Conservation (phyloP, 2,888 invertebrate species). For the Peribatodes rhomboidaria region DNA sequence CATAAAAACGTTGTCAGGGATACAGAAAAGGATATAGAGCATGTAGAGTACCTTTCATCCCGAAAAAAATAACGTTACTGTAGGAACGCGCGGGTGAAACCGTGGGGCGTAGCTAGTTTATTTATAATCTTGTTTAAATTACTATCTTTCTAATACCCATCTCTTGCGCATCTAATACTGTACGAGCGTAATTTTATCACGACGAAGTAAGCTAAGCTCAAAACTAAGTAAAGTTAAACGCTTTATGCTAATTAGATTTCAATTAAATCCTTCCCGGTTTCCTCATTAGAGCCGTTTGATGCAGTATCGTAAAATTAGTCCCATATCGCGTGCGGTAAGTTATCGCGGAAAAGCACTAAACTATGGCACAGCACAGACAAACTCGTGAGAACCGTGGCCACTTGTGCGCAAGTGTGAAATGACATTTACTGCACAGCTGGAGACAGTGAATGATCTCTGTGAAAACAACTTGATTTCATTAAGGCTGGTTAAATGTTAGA, state of each 20-base stretch:
- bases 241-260: slow-evolving; percentile 35
- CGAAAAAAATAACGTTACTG: too few relatives aligned
- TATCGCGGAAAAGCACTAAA: slow-evolving; percentile 61
- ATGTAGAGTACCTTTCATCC: too few relatives aligned
- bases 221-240: too few relatives aligned
- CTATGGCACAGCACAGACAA: slow-evolving; percentile 42
- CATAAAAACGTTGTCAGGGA: too few relatives aligned
- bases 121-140: too few relatives aligned
- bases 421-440: slow-evolving; percentile 62
- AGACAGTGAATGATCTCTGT: slow-evolving; percentile 38
- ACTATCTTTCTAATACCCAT: background rate
- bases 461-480: slow-evolving; percentile 33
- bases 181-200: background rate
- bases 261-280: slow-evolving; percentile 53
- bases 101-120: too few relatives aligned
- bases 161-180: background rate
- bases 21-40: too few relatives aligned
- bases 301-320: slow-evolving; percentile 67
- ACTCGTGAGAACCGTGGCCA: slow-evolving; percentile 61
- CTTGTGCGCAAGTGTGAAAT: slow-evolving; percentile 64
- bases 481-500: background rate
- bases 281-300: slow-evolving; percentile 64
- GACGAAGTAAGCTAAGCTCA: too few relatives aligned
- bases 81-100: too few relatives aligned
- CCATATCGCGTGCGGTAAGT: slow-evolving; percentile 58